Base-by-base conservation (phyloP, 2,113 vertebrate species). In the Mobula birostris region DNA sequence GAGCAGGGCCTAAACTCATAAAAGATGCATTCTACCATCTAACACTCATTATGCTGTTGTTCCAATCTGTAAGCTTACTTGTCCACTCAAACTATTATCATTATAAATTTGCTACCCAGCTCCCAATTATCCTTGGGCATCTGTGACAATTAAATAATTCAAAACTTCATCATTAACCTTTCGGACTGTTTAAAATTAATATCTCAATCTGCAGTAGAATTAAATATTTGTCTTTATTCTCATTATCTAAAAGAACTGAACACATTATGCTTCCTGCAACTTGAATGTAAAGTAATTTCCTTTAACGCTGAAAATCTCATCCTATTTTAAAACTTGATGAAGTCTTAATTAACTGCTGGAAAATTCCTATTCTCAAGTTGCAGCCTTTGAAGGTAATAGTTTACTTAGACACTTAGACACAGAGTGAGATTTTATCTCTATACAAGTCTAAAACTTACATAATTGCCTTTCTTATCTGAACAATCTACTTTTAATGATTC, bases 111-210 rank as follows among this genome's bases (percentile, higher is more conserved):
- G 82, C 21, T 48, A 58, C 40, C 82, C 82, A 56, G 82, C 48
- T 85, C 27, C 24, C 56, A 85, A 85, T 58, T 85, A 58, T 27
- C 82, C 40, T 21, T 9, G 9, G 82, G 82, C 82, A 58, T 27
- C 24, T 85, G 48, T 85, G 82, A 61, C 56, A 85, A 85, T 85
- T 29, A 8, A 85, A 58, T 85, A 58, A 85, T 85, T 85, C 7
- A 61, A 85, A 85, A 58, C 82, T 27, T 58, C 27, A 85, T 85
- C 82, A 61, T 85, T 85, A 85, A 85, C 82, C 82, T 85, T 85
- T 58, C 48, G 14, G 82, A 85, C 24, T 58, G 56, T 58, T 85
- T 11, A 61, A 9, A 56, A 85, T 85, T 48, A 12, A 85, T 58
- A 58, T 2, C 27, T 58, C 21, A 61, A 85, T 85, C 24, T 82